Evolutionary conservation across 1,140 invertebrate species (phyloP).

Genomic region (Sarcophaga bullata): DNA sequence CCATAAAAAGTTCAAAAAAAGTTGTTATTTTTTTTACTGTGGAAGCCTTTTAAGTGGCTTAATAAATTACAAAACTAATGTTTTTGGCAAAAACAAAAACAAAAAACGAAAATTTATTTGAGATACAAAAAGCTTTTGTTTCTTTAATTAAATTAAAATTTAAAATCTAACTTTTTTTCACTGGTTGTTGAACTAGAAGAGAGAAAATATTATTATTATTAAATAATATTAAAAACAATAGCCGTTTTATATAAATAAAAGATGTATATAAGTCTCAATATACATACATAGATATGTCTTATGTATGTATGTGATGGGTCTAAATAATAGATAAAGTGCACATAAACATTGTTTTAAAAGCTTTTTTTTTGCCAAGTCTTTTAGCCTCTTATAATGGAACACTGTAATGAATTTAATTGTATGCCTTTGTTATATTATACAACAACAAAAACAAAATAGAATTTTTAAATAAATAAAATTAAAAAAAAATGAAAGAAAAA

Average conservation of each 20-base stretch:
- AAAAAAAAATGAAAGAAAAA: neutral
- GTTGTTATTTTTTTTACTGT: neutral
- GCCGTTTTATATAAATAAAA: neutral
- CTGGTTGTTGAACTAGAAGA: neutral
- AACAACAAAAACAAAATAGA: neutral
- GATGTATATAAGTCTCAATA: too few species aligned
- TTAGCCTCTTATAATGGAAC: constrained; percentile 21
- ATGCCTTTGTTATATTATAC: neutral
- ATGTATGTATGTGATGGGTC: neutral
- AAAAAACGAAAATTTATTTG: neutral
- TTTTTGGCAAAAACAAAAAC: neutral
- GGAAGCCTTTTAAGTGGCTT: neutral
- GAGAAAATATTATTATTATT: neutral
- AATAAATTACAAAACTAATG: neutral
- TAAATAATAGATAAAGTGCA: neutral
- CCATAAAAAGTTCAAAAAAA: too few species aligned
- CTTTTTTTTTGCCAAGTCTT: neutral
- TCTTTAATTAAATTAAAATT: constrained; percentile 12
- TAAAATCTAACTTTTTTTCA: neutral
- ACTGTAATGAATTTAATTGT: neutral
- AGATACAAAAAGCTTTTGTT: too few species aligned
- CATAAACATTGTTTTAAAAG: constrained; percentile 22
- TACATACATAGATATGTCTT: too few species aligned
- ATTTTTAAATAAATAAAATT: neutral
- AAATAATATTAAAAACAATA: constrained; percentile 3